These are phyloP conservation scores for Tachina lurida DNA, from an alignment of 2,888 invertebrate species.

Conservation along the genomic window DNA sequence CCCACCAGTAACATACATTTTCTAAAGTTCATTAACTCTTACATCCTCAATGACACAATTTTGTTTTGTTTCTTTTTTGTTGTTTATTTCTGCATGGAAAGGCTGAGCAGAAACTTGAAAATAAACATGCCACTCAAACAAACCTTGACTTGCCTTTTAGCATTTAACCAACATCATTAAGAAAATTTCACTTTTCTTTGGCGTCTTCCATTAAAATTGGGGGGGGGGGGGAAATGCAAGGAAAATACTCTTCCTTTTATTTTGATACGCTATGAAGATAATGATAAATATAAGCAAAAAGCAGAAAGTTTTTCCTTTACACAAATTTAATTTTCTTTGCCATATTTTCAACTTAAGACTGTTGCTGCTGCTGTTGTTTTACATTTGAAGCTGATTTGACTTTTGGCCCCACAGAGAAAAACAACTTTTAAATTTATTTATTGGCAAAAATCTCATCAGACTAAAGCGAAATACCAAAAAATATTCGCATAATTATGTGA, in stretches of 20 bases:
- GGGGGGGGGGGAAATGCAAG: background rate
- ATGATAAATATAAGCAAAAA: background rate
- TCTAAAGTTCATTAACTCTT: conserved; percentile 62
- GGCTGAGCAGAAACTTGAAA: conserved; percentile 32
- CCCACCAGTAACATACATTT: background rate
- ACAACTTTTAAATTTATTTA: conserved; percentile 39
- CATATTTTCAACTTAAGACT: conserved; percentile 17
- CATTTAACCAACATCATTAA: conserved; percentile 46
- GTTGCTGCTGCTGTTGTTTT: conserved; percentile 1
- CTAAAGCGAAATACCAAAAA: background rate
- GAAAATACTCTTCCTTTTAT: conserved; percentile 65
- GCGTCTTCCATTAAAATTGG: conserved; percentile 29
- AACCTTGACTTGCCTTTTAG: conserved; percentile 53
- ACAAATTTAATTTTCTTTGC: conserved; percentile 35
- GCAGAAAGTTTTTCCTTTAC: background rate
- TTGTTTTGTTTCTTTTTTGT: background rate
- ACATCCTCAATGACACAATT: conserved; percentile 62
- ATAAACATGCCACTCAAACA: conserved; percentile 52
- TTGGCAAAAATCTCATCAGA: conserved; percentile 57
- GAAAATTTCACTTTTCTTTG: conserved; percentile 60
- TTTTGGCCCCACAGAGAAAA: conserved; percentile 48
- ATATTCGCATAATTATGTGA: background rate
- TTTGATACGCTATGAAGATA: conserved; percentile 57
- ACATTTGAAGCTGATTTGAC: conserved; percentile 32
- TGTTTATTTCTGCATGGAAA: background rate